phyloP scores from a whole-genome alignment of 2,113 vertebrate species.

The Platichthys stellatus region DNA sequence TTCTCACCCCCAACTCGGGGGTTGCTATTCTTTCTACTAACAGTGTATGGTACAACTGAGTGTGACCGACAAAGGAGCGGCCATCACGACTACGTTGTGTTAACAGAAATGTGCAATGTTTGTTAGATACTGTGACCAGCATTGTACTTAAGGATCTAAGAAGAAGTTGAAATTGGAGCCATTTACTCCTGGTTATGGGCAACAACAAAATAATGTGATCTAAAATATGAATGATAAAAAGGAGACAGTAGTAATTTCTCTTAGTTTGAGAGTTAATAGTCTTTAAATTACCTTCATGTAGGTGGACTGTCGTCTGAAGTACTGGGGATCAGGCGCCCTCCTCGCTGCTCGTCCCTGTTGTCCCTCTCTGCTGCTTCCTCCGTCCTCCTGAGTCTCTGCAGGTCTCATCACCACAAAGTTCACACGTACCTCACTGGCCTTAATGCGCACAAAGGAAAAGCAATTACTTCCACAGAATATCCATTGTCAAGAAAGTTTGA shows the following conservation, averaged over 20 bases:
- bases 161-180: neutral
- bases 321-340: constrained; percentile 78
- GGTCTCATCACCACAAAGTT: constrained; percentile 91
- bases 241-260: neutral
- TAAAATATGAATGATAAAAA: neutral
- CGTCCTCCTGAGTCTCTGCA: constrained; percentile 82
- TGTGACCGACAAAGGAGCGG: constrained; percentile 26
- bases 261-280: neutral
- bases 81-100: constrained; percentile 23
- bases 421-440: constrained; percentile 90
- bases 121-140: neutral
- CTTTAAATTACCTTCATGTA: constrained; percentile 84
- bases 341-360: constrained; percentile 77
- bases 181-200: neutral
- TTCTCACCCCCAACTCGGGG: constrained; percentile 66
- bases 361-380: constrained; percentile 79
- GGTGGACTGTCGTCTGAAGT: constrained; percentile 83
- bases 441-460: constrained; percentile 6
- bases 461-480: neutral
- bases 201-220: no score
- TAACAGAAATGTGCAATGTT: constrained; percentile 29
- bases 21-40: constrained; percentile 39
- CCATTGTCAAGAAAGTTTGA: neutral
- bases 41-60: constrained; percentile 41
- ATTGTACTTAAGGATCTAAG: neutral